Evolutionary conservation across 2,888 invertebrate genomes (phyloP).

Genomic region (Horisme vitalbata): DNA sequence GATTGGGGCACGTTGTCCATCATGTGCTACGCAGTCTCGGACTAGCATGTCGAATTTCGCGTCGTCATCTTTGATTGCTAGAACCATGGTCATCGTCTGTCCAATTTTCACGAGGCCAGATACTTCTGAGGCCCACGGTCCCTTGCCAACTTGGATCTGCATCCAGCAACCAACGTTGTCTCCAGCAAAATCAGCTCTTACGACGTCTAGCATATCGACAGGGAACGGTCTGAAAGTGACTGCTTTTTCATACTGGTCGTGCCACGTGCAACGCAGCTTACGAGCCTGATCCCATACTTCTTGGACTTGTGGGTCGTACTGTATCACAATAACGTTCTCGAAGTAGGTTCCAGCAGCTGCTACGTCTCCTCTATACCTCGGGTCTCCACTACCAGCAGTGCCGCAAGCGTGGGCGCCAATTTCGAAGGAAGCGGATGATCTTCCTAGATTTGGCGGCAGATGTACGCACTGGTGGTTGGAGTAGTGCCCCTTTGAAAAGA

Average conservation of each 20-base stretch:
- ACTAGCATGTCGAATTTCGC: constrained; percentile 98
- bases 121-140: constrained; percentile 97
- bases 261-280: constrained; percentile 96
- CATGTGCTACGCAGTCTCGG: constrained; percentile 96
- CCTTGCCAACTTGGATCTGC: constrained; percentile 97
- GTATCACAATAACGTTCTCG: constrained; percentile 96
- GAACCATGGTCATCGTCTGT: constrained; percentile 98
- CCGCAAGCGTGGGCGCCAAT: constrained; percentile 96
- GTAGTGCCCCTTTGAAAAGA: constrained; percentile 97
- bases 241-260: constrained; percentile 97
- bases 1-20: constrained; percentile 96
- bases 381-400: constrained; percentile 95
- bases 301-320: constrained; percentile 96
- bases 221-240: constrained; percentile 97
- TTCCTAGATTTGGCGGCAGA: constrained; percentile 93
- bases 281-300: constrained; percentile 98
- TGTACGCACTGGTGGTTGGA: constrained; percentile 96
- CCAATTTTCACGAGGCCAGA: constrained; percentile 97
- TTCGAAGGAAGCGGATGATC: constrained; percentile 94
- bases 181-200: constrained; percentile 96
- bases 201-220: constrained; percentile 97
- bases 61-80: constrained; percentile 97
- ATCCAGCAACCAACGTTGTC: constrained; percentile 99
- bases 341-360: constrained; percentile 96
- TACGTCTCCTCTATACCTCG: constrained; percentile 94